These are phyloP conservation scores for Ptilodon capucinus DNA, from an alignment of 2,888 invertebrate genomes.

Conservation along the genomic window DNA sequence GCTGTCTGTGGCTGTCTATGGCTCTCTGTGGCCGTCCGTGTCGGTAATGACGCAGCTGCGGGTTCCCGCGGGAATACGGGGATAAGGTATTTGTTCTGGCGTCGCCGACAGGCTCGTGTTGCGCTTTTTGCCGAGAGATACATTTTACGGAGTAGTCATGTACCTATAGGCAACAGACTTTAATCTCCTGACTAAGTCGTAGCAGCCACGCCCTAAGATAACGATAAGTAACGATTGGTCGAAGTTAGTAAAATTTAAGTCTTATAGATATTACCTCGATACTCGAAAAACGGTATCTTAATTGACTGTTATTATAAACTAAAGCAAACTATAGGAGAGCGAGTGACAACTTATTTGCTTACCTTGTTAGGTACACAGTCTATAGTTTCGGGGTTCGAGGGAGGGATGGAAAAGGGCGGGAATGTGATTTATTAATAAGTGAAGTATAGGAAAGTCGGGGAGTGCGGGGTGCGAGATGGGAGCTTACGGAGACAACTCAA, in stretches of 20 bases:
- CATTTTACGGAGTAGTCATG: neutral
- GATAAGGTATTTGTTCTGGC: neutral
- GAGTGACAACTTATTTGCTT: neutral
- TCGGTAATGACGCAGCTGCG: neutral
- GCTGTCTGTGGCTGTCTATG: neutral
- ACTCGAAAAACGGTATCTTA: neutral
- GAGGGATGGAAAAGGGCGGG: neutral
- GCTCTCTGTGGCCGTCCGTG: neutral
- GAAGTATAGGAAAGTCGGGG: constrained; percentile 3
- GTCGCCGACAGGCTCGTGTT: constrained; percentile 4
- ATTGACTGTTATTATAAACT: neutral
- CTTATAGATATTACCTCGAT: neutral
- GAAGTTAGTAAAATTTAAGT: too few species aligned
- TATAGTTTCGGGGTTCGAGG: neutral
- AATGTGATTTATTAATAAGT: constrained; percentile 31
- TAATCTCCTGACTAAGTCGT: too few species aligned
- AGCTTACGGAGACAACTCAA: constrained; percentile 21
- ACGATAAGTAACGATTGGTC: too few species aligned
- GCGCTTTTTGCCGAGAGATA: neutral
- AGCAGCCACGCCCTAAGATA: too few species aligned
- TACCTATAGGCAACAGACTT: too few species aligned
- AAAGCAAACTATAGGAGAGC: neutral
- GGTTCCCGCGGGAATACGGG: neutral
- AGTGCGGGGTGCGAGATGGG: constrained; percentile 2
- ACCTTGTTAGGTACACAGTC: neutral